phyloP scores from a whole-genome alignment of 2,888 invertebrate species.

The Drosophila differens region DNA sequence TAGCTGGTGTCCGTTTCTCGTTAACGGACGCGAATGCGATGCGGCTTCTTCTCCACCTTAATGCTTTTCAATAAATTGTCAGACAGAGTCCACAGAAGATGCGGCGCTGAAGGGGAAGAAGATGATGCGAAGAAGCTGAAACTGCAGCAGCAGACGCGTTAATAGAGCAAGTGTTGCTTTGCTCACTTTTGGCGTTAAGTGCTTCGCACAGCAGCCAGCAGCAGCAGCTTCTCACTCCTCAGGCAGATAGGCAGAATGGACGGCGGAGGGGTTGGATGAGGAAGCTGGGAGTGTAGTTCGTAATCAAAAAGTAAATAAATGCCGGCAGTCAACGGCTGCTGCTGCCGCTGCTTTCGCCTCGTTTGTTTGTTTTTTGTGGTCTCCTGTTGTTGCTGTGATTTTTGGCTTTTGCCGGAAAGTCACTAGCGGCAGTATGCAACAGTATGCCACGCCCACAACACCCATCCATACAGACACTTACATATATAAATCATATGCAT shows the following conservation, averaged over 20 bases:
- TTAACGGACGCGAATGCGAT: slow-evolving; percentile 47
- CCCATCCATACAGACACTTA: slow-evolving; percentile 6
- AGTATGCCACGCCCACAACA: slow-evolving; percentile 73
- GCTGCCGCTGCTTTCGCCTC: slow-evolving; percentile 51
- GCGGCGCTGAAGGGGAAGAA: not conserved
- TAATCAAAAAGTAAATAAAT: slow-evolving; percentile 78
- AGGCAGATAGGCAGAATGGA: not conserved
- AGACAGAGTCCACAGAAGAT: slow-evolving; percentile 27
- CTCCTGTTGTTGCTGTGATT: slow-evolving; percentile 31
- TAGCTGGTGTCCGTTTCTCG: slow-evolving; percentile 58
- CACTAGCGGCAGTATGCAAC: slow-evolving; percentile 29
- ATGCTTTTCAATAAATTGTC: slow-evolving; percentile 77
- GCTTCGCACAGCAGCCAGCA: slow-evolving; percentile 76
- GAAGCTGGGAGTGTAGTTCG: slow-evolving; percentile 1
- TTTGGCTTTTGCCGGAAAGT: slow-evolving; percentile 59
- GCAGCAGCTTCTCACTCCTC: slow-evolving; percentile 15
- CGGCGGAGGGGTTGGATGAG: not conserved
- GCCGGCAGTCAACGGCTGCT: slow-evolving; percentile 50
- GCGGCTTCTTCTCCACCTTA: slow-evolving; percentile 56
- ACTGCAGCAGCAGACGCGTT: slow-evolving; percentile 55
- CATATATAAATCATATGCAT: slow-evolving; percentile 53
- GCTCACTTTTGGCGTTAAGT: slow-evolving; percentile 84
- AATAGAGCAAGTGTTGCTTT: slow-evolving; percentile 84
- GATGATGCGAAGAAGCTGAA: not conserved
- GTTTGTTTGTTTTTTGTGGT: slow-evolving; percentile 65